A percentile compares a stretch with the other conserved stretches of the same genome.
phyloP scores from a whole-genome alignment of 2,888 invertebrate genomes.

The Chloromyia formosa region DNA sequence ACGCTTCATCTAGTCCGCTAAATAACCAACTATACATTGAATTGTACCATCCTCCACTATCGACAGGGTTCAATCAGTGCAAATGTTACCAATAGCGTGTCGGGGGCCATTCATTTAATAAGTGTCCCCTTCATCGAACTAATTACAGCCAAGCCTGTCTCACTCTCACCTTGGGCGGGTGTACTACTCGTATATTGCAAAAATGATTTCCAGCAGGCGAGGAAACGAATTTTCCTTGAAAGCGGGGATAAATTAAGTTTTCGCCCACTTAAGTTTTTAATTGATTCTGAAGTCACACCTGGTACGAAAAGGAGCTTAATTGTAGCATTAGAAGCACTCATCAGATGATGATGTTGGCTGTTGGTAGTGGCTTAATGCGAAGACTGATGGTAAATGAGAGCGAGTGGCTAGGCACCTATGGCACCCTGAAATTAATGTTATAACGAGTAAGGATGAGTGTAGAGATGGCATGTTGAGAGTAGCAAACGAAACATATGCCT shows the following conservation, averaged over 20 bases:
- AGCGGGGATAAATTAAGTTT: slow-evolving; percentile 36
- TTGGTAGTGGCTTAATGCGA: slow-evolving; percentile 38
- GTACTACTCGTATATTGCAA: not conserved
- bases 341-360: slow-evolving; percentile 5
- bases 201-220: not conserved
- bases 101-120: not conserved
- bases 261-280: slow-evolving; percentile 48
- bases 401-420: not conserved
- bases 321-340: slow-evolving; percentile 46
- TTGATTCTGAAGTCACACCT: slow-evolving; percentile 50
- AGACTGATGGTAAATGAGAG: slow-evolving; percentile 9
- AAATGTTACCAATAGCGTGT: not conserved
- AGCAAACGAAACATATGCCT: slow-evolving; percentile 17
- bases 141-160: slow-evolving; percentile 8
- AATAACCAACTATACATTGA: not conserved
- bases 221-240: not conserved
- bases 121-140: slow-evolving; percentile 30
- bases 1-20: not conserved
- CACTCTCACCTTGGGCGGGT: not conserved
- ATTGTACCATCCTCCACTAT: not conserved
- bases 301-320: slow-evolving; percentile 49
- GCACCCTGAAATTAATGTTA: slow-evolving; percentile 18
- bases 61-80: not conserved
- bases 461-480: not conserved
- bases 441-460: not conserved